phyloP scores from a whole-genome alignment of 1,140 invertebrate species.

The Tribolium madens region DNA sequence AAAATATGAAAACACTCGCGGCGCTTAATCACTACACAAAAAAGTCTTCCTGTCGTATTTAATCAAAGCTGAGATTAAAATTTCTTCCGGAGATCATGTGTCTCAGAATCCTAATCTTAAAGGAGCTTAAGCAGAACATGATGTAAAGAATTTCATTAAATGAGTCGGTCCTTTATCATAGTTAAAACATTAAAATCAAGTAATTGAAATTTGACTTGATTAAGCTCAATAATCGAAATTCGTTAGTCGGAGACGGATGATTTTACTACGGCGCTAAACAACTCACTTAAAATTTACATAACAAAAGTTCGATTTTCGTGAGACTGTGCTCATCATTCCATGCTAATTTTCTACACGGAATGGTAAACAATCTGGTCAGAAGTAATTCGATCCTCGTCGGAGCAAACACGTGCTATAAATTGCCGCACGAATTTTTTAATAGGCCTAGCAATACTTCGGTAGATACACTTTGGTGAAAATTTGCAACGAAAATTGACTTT shows the following conservation, averaged over 20 bases:
- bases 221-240: conserved; percentile 32
- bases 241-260: not conserved
- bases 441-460: not conserved
- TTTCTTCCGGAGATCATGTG: not conserved
- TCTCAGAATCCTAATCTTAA: not conserved
- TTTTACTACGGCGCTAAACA: conserved; percentile 29
- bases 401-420: not conserved
- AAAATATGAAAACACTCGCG: conserved; percentile 12
- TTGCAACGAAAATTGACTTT: not conserved
- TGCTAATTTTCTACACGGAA: conserved; percentile 29
- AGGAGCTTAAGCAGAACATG: not conserved
- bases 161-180: not conserved
- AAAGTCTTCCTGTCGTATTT: not conserved
- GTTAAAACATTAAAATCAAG: not conserved
- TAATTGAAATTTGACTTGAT: conserved; percentile 23
- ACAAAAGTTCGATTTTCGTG: conserved; percentile 29
- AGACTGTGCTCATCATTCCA: conserved; percentile 34
- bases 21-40: conserved; percentile 4
- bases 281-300: conserved; percentile 30
- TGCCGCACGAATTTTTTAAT: not conserved
- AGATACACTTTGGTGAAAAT: no score
- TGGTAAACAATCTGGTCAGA: conserved; percentile 23
- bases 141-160: conserved; percentile 10
- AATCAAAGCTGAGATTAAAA: conserved; percentile 8
- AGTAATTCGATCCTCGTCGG: not conserved